Percentiles rank a stretch among this genome's conserved stretches.
Conservation (phyloP, 2,888 invertebrate species). For the Xiphydria camelus region DNA sequence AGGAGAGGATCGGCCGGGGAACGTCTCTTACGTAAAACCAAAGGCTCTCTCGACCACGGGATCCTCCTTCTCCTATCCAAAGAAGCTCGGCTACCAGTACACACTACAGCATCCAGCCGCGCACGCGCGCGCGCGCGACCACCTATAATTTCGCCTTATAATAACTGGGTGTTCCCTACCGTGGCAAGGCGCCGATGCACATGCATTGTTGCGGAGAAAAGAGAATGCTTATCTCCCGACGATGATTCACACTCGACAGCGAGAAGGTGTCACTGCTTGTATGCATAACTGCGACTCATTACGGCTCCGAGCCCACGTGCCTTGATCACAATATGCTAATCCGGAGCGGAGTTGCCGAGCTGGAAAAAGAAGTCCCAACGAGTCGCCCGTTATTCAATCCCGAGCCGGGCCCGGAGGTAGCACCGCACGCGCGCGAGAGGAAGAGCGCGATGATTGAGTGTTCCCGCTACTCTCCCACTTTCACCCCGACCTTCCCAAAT, state of each 20-base stretch:
- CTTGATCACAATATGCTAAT: slow-evolving; percentile 28
- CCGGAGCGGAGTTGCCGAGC: not conserved
- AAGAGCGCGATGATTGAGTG: too few species aligned
- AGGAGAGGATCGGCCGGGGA: not conserved
- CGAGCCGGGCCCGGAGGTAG: not conserved
- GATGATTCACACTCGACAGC: slow-evolving; percentile 47
- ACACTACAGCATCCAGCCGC: too few species aligned
- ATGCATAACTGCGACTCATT: slow-evolving; percentile 50
- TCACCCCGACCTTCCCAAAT: too few species aligned
- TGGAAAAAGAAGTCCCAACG: not conserved
- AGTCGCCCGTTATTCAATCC: not conserved
- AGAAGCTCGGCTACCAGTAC: too few species aligned
- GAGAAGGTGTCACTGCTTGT: slow-evolving; percentile 52
- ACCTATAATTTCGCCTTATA: slow-evolving; percentile 22
- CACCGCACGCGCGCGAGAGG: too few species aligned
- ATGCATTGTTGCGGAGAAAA: slow-evolving; percentile 29
- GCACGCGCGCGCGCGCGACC: not conserved
- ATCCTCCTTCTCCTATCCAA: too few species aligned
- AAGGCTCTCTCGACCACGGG: too few species aligned
- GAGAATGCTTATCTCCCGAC: slow-evolving; percentile 36
- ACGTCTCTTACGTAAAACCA: too few species aligned
- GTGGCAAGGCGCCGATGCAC: slow-evolving; percentile 26
- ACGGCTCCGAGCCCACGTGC: slow-evolving; percentile 29
- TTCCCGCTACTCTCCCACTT: too few species aligned
- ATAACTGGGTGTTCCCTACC: slow-evolving; percentile 20